Evolutionary conservation across 2,113 vertebrate genomes (phyloP), one percentile per base, ranked within the genome.

Genomic region (Gavialis gangeticus): DNA sequence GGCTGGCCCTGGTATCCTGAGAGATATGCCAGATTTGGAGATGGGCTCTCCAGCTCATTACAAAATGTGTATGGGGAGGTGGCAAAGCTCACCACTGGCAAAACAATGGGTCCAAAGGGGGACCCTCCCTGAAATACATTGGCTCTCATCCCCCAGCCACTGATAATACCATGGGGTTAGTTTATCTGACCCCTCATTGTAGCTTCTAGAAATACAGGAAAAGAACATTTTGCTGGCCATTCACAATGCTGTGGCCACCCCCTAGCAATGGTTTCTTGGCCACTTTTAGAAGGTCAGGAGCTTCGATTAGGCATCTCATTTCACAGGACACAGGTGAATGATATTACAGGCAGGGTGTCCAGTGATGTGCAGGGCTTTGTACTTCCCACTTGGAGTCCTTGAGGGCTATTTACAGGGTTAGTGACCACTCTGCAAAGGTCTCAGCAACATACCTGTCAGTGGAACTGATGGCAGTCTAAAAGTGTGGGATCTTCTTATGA

Each of bases 401-500:
- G 14, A 28, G 25, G n/a, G 12, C 10, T 6, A 82, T 66, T 57
- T 28, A 18, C 2, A 19, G 69, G 12, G 6, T 4, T 78, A 34
- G 46, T n/a, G 14, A 84, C 10, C 0, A 0, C 10, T 60, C 58
- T 87, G 30, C 18, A 87, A 94, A 83, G 37, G 75, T 22, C n/a
- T 60, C 24, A 75, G 28, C 17, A 86, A 60, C 15, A 79, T 76
- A 84, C 18, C 28, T 2, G 3, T 1, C 7, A 16, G 9, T 69
- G 21, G 46, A 80, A 17, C 56, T 59, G 18, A 28, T 80, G 9
- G 25, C 34, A 46, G 24, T 24, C 12, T 7, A 73, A 37, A 73
- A 46, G 12, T 37, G 69, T 37, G 12, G 34, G 21, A 25, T 46
- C 12, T 46, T 6, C 46, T 12, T 73, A 22, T 73, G 34, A 73